Percentiles rank a stretch among this genome's conserved stretches.
These are phyloP conservation scores for Acrocephalus scirpaceus DNA, from an alignment of 2,797 vertebrate genomes.

Conservation along the genomic window DNA sequence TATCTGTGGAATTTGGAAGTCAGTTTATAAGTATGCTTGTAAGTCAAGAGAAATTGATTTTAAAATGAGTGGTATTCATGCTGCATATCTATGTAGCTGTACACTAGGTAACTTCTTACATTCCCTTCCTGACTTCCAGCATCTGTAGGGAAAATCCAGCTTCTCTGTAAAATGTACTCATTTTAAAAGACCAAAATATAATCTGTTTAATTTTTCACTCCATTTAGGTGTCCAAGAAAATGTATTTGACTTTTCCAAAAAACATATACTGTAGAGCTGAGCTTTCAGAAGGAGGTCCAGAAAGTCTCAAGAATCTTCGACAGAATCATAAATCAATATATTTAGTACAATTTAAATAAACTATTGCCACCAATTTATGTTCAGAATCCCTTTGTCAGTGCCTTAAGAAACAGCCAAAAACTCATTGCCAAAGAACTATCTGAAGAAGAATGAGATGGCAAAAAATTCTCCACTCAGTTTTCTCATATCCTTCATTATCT, in stretches of 20 bases:
- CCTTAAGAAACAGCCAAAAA: neutral
- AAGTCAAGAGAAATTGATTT: neutral
- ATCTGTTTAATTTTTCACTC: neutral
- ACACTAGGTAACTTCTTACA: neutral
- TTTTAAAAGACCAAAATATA: neutral
- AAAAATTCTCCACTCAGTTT: neutral
- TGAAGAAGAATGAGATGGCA: neutral
- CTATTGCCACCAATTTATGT: neutral
- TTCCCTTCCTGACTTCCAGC: neutral
- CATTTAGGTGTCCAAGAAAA: neutral
- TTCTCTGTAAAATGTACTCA: neutral
- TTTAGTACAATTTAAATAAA: slow-evolving; percentile 33
- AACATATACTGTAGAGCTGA: neutral
- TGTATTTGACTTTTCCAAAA: neutral
- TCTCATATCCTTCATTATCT: neutral
- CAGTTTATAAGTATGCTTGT: neutral
- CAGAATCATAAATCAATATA: slow-evolving; percentile 19
- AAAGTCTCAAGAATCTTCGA: slow-evolving; percentile 30
- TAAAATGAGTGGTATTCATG: neutral
- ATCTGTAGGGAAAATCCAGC: neutral
- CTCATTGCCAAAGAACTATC: neutral
- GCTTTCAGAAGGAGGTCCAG: slow-evolving; percentile 34
- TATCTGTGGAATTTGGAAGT: neutral
- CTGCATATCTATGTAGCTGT: neutral
- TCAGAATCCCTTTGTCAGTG: slow-evolving; percentile 2